Conservation (phyloP, 2,888 invertebrate genomes). For the Euzetes globulus region DNA sequence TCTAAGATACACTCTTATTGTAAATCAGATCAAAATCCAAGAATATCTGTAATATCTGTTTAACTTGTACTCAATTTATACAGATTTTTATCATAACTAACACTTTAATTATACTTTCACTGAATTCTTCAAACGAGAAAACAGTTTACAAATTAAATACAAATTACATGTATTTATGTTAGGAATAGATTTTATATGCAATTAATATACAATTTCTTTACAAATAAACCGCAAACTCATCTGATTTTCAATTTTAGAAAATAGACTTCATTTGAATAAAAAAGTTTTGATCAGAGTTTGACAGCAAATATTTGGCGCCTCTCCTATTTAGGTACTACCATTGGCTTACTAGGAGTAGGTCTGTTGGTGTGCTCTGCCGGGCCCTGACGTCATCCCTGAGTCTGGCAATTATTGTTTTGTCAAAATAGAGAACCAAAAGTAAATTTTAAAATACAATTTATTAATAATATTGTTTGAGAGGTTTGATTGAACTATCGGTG, state of each 20-base stretch:
- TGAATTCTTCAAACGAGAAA: background rate
- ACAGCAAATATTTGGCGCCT: slow-evolving; percentile 8
- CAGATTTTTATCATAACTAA: background rate
- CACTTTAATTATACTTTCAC: background rate
- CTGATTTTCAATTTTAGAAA: no score
- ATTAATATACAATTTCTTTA: no score
- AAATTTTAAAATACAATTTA: no score
- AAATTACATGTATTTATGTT: no score
- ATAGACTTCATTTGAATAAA: no score
- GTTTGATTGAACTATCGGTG: no score
- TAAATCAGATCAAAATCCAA: background rate
- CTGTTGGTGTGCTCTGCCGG: background rate
- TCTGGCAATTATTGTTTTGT: no score
- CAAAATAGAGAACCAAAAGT: no score
- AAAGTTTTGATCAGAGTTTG: background rate
- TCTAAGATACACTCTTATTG: background rate
- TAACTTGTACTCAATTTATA: background rate
- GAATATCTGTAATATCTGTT: background rate
- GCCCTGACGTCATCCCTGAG: background rate
- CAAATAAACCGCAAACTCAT: no score
- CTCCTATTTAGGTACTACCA: background rate
- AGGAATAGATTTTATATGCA: no score
- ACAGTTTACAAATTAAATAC: background rate
- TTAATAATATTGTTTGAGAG: no score
- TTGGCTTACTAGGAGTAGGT: background rate